phyloP scores from a whole-genome alignment of 1,140 invertebrate species.

The Atta texana region DNA sequence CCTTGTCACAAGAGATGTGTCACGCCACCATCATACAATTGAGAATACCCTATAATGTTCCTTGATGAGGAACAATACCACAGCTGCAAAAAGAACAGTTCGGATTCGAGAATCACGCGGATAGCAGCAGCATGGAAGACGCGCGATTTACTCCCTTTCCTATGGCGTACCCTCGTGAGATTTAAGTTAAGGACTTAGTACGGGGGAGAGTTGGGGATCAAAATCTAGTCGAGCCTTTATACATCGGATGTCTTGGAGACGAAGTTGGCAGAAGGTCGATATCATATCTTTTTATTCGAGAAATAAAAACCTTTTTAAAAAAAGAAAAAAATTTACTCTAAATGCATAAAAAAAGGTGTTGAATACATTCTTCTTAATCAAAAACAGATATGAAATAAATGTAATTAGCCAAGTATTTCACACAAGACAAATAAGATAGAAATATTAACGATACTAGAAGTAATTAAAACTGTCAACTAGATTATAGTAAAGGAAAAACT shows the following conservation, averaged over 20 bases:
- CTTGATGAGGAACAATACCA: conserved; percentile 26
- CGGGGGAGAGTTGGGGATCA: background rate
- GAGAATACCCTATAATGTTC: conserved; percentile 41
- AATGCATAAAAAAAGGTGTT: too few species aligned
- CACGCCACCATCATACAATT: background rate
- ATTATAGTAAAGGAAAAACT: too few species aligned
- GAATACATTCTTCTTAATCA: too few species aligned
- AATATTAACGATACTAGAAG: too few species aligned
- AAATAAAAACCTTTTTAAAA: background rate
- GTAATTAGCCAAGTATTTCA: too few species aligned
- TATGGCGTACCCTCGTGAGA: conserved; percentile 26
- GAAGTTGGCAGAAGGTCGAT: conserved; percentile 25
- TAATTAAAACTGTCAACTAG: too few species aligned
- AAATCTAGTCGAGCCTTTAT: conserved; percentile 36
- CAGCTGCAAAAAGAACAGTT: conserved; percentile 37
- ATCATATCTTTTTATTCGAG: background rate
- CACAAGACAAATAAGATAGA: too few species aligned
- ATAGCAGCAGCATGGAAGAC: conserved; percentile 8
- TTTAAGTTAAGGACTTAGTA: conserved; percentile 41
- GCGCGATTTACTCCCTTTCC: conserved; percentile 21
- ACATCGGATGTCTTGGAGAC: background rate
- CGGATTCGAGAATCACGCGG: conserved; percentile 34
- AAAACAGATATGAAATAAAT: too few species aligned
- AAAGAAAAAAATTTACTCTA: too few species aligned
- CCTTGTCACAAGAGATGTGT: conserved; percentile 4